Evolutionary conservation across 2,113 vertebrate species (phyloP).

Genomic region (Pipra filicauda): DNA sequence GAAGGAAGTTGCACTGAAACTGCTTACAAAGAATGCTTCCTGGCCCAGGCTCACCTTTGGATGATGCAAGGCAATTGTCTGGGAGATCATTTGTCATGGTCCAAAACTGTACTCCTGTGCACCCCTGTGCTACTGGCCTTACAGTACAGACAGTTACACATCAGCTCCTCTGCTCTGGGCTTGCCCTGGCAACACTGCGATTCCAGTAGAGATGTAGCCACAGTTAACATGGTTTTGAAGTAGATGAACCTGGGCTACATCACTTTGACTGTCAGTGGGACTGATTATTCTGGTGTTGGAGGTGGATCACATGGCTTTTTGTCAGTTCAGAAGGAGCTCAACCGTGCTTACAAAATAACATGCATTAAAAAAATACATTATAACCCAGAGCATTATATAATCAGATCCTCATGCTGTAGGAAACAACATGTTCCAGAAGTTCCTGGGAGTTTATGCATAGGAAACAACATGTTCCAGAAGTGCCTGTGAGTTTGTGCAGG

Average conservation of each 20-base stretch:
- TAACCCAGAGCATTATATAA: neutral
- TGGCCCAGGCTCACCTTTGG: neutral
- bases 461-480: neutral
- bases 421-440: neutral
- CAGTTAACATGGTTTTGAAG: neutral
- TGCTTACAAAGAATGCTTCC: neutral
- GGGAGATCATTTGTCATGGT: neutral
- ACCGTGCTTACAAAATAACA: neutral
- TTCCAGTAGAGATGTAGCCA: neutral
- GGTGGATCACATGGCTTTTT: neutral
- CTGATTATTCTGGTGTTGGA: neutral
- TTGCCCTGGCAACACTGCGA: rapidly evolving
- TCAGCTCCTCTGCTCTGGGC: neutral
- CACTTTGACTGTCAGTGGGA: neutral
- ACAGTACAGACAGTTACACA: neutral
- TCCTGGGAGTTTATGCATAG: neutral
- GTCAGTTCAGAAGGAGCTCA: neutral
- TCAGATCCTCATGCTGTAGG: neutral
- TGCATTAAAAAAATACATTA: neutral
- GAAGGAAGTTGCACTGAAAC: neutral
- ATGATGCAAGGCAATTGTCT: neutral
- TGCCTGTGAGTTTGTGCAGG: neutral
- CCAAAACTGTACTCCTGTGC: neutral
- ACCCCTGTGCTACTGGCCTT: neutral
- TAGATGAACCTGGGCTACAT: neutral